Conservation (phyloP, 2,888 invertebrate species). For the Trachelus troglodyta region DNA sequence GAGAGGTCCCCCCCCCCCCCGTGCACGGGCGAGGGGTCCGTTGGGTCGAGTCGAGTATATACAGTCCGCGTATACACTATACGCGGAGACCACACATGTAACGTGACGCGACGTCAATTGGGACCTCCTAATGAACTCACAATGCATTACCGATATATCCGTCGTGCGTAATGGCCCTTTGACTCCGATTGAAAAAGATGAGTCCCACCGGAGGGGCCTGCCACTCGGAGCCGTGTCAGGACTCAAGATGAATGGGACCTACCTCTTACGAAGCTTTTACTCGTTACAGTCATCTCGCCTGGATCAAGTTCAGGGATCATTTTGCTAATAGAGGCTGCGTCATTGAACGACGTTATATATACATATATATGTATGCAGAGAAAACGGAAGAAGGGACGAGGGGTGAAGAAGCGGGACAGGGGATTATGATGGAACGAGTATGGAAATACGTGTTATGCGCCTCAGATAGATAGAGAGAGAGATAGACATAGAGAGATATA, state of each 20-base stretch:
- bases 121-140: slow-evolving; percentile 27
- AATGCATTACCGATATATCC: slow-evolving; percentile 26
- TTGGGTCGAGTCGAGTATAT: background rate
- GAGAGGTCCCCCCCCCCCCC: no score
- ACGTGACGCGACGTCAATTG: slow-evolving; percentile 13
- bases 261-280: no score
- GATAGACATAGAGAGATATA: slow-evolving; percentile 6
- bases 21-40: no score
- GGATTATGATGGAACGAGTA: background rate
- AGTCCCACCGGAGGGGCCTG: slow-evolving; percentile 3
- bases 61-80: background rate
- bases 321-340: no score
- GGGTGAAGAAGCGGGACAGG: background rate
- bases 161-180: slow-evolving; percentile 26
- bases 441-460: background rate
- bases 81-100: slow-evolving; percentile 5
- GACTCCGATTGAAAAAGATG: slow-evolving; percentile 14
- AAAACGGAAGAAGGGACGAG: background rate
- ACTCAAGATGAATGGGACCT: slow-evolving; percentile 22
- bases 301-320: no score
- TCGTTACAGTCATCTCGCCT: no score
- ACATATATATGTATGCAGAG: no score
- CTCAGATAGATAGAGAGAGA: background rate
- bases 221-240: no score
- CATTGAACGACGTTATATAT: no score